A percentile compares a stretch with the other conserved stretches of the same genome.
phyloP scores from a whole-genome alignment of 2,797 vertebrate species.

The Pogoniulus pusillus region DNA sequence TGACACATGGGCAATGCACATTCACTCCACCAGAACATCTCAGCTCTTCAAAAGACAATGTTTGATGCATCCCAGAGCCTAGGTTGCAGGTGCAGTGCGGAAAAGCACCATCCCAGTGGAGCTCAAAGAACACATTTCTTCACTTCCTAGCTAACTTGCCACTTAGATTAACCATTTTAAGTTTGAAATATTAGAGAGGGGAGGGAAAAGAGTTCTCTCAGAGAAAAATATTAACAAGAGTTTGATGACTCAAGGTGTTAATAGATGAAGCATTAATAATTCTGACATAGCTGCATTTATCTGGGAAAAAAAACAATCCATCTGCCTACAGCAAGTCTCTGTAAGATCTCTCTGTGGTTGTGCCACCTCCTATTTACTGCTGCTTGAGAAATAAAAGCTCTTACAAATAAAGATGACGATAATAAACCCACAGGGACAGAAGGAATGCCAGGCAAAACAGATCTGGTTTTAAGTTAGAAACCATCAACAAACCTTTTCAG shows the following conservation, averaged over 20 bases:
- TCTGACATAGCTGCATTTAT: not conserved
- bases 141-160: not conserved
- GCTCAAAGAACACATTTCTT: not conserved
- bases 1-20: not conserved
- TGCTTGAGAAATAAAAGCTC: slow-evolving; percentile 19
- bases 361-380: not conserved
- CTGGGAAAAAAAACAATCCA: not conserved
- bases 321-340: not conserved
- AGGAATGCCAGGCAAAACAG: slow-evolving; percentile 26
- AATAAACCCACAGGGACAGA: not conserved
- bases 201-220: not conserved
- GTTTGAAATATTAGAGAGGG: not conserved
- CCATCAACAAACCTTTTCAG: not conserved
- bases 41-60: not conserved
- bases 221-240: not conserved
- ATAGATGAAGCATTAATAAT: not conserved
- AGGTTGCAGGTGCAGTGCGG: not conserved
- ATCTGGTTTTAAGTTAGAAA: not conserved
- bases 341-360: not conserved
- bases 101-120: not conserved
- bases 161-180: not conserved
- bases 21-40: not conserved
- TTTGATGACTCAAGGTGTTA: not conserved
- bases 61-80: not conserved
- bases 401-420: not conserved